phyloP scores from a whole-genome alignment of 1,140 invertebrate species.

The Teleogryllus occipitalis region DNA sequence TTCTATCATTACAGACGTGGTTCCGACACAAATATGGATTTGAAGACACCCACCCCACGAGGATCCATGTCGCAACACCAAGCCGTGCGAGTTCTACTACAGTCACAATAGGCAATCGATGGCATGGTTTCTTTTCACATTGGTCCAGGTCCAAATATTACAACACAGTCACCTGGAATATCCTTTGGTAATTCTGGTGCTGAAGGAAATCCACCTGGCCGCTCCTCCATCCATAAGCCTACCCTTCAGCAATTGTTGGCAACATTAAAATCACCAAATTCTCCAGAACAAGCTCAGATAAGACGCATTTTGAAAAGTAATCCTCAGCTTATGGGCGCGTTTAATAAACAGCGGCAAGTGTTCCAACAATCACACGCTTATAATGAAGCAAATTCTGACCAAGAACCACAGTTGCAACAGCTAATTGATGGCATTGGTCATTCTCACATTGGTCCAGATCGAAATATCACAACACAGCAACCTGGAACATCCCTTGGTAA shows the following conservation, averaged over 20 bases:
- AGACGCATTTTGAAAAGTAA: slow-evolving; percentile 88
- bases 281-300: slow-evolving; percentile 88
- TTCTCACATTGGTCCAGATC: no score
- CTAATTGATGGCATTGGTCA: no score
- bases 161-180: neutral
- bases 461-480: no score
- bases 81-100: slow-evolving; percentile 36
- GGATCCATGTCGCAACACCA: slow-evolving; percentile 30
- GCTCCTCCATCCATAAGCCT: slow-evolving; percentile 52
- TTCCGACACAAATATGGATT: slow-evolving; percentile 30
- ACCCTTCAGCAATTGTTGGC: slow-evolving; percentile 83
- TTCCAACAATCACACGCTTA: slow-evolving; percentile 37
- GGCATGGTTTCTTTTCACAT: slow-evolving; percentile 21
- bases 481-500: no score
- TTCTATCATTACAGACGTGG: slow-evolving; percentile 6
- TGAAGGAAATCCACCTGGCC: slow-evolving; percentile 21
- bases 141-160: slow-evolving; percentile 10
- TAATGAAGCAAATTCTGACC: slow-evolving; percentile 30
- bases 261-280: slow-evolving; percentile 77
- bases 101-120: slow-evolving; percentile 34
- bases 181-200: slow-evolving; percentile 18
- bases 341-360: slow-evolving; percentile 84
- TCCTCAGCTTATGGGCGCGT: slow-evolving; percentile 92
- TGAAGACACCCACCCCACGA: slow-evolving; percentile 38
- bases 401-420: no score